These are phyloP conservation scores for Alouatta palliata DNA, from an alignment of 2,113 vertebrate species.

Conservation along the genomic window DNA sequence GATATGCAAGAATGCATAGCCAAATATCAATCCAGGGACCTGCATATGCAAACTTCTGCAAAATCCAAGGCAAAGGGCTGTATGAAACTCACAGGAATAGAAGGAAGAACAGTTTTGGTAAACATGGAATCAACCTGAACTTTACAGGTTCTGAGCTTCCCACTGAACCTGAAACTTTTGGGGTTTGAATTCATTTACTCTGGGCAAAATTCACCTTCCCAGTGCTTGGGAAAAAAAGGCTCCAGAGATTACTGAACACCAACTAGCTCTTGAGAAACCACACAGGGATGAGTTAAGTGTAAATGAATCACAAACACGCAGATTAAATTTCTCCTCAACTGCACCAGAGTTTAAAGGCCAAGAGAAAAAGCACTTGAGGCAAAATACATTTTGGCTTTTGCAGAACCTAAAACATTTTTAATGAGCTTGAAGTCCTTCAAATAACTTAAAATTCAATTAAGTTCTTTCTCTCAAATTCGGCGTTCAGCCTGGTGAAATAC, in stretches of 20 bases:
- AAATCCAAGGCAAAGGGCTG: neutral
- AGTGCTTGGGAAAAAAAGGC: neutral
- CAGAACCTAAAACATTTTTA: constrained; percentile 66
- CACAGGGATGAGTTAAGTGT: constrained; percentile 55
- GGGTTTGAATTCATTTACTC: constrained; percentile 48
- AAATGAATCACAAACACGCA: constrained; percentile 67
- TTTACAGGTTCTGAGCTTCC: neutral
- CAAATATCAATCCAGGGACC: constrained; percentile 35
- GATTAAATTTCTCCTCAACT: constrained; percentile 71
- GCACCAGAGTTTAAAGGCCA: constrained; percentile 64
- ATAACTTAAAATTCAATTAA: constrained; percentile 46
- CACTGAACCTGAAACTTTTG: neutral
- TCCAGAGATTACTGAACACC: constrained; percentile 31
- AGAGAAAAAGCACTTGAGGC: constrained; percentile 56
- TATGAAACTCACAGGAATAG: neutral
- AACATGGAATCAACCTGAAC: constrained; percentile 21
- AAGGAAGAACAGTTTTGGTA: constrained; percentile 28
- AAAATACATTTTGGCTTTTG: constrained; percentile 66
- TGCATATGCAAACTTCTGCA: neutral
- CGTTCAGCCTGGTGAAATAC: neutral
- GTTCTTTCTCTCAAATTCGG: constrained; percentile 40
- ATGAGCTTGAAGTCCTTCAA: constrained; percentile 60
- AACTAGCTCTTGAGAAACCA: constrained; percentile 58
- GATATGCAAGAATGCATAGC: constrained; percentile 59
- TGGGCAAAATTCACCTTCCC: constrained; percentile 53